phyloP scores from a whole-genome alignment of 2,113 vertebrate species.

The Thryonomys swinderianus region DNA sequence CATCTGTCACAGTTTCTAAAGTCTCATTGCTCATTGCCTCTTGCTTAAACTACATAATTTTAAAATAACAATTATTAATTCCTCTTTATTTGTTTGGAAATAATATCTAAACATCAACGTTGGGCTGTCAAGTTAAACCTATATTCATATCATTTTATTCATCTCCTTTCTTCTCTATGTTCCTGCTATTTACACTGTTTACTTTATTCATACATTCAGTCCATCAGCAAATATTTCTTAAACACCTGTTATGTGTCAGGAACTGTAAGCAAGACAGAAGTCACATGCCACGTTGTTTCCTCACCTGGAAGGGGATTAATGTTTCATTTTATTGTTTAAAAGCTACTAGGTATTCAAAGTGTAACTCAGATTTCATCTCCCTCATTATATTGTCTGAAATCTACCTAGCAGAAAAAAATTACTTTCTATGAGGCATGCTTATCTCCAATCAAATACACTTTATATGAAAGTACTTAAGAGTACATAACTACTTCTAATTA shows the following conservation, averaged over 20 bases:
- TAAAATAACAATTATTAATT: constrained; percentile 11
- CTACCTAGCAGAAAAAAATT: not conserved
- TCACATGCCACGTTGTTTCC: not conserved
- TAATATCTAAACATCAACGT: not conserved
- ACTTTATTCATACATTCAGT: not conserved
- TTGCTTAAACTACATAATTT: not conserved
- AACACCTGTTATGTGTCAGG: not conserved
- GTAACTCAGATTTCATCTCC: not conserved
- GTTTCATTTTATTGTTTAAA: constrained; percentile 28
- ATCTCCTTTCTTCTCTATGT: not conserved
- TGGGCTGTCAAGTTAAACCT: not conserved
- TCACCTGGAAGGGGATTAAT: not conserved
- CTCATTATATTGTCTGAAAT: not conserved
- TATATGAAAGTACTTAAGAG: not conserved
- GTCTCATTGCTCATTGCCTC: not conserved
- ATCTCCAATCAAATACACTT: not conserved
- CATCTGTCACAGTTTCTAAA: constrained; percentile 20
- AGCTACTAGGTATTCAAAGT: not conserved
- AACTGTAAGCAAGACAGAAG: not conserved
- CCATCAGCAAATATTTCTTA: not conserved
- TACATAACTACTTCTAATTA: not conserved
- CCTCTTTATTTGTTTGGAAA: not conserved
- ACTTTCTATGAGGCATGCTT: not conserved
- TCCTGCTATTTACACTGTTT: not conserved
- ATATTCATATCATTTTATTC: not conserved